These are phyloP conservation scores for Axinella damicornis DNA, from an alignment of 37 sponge, comb jelly and placozoan species.

Conservation along the genomic window DNA sequence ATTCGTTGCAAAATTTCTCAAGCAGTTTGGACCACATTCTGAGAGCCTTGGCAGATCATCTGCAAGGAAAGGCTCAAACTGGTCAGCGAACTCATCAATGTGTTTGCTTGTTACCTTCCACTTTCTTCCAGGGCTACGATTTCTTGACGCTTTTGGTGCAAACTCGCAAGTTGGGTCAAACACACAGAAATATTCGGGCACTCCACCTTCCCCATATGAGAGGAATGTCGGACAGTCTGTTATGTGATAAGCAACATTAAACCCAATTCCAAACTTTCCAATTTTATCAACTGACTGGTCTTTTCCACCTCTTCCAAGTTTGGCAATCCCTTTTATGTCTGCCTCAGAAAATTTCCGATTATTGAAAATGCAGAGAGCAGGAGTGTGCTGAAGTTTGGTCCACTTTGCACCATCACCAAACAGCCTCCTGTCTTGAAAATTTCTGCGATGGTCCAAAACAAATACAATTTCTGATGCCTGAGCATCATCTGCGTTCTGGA, in stretches of 20 bases:
- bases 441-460: slow-evolving; percentile 56
- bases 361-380: slow-evolving; percentile 77
- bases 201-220: slow-evolving; percentile 41
- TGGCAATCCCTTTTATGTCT: slow-evolving; percentile 76
- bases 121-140: slow-evolving; percentile 34
- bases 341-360: slow-evolving; percentile 71
- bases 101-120: slow-evolving; percentile 13
- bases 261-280: slow-evolving; percentile 90
- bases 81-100: slow-evolving; percentile 30
- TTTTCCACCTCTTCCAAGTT: slow-evolving; percentile 84
- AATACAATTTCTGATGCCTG: slow-evolving; percentile 74
- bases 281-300: slow-evolving; percentile 55
- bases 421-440: slow-evolving; percentile 26
- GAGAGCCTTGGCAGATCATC: slow-evolving; percentile 34
- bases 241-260: slow-evolving; percentile 89
- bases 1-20: slow-evolving; percentile 8
- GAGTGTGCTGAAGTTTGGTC: slow-evolving; percentile 54
- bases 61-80: slow-evolving; percentile 56
- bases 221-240: slow-evolving; percentile 87
- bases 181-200: slow-evolving; percentile 68
- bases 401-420: slow-evolving; percentile 45
- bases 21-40: not conserved
- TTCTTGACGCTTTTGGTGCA: not conserved
- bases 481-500: slow-evolving; percentile 91
- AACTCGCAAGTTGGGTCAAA: slow-evolving; percentile 70